Percentiles rank a stretch among this genome's conserved stretches.
phyloP scores from a whole-genome alignment of 2,888 invertebrate species.

The Phoronis australis region DNA sequence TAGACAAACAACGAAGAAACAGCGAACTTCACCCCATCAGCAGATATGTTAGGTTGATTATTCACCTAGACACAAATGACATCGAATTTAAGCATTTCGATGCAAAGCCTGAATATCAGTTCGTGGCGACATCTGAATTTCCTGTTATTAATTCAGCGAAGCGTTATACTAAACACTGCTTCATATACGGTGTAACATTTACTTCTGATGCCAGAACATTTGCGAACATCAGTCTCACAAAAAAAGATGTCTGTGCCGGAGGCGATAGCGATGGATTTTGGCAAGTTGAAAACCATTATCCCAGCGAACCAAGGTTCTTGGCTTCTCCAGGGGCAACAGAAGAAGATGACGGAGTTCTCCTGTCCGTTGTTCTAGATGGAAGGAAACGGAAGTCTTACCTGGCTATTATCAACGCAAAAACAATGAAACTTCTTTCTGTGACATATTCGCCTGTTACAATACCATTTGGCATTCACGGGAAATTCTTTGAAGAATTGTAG shows the following conservation, averaged over 20 bases:
- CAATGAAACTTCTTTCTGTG: slow-evolving; percentile 25
- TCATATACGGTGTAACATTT: slow-evolving; percentile 36
- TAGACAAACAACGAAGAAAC: too few species aligned
- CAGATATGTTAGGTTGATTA: too few species aligned
- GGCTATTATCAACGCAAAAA: slow-evolving; percentile 32
- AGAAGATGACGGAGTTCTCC: slow-evolving; percentile 42
- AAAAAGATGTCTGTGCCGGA: slow-evolving; percentile 35
- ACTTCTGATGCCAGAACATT: slow-evolving; percentile 29
- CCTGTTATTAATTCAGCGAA: slow-evolving; percentile 40
- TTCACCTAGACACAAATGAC: too few species aligned
- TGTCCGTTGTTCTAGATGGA: slow-evolving; percentile 39
- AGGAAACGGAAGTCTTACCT: slow-evolving; percentile 24
- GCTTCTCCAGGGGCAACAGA: slow-evolving; percentile 20
- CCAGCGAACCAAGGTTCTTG: slow-evolving; percentile 40
- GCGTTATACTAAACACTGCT: slow-evolving; percentile 33
- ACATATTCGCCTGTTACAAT: slow-evolving; percentile 34
- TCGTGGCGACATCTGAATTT: slow-evolving; percentile 30
- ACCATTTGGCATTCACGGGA: slow-evolving; percentile 43
- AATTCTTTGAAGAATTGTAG: slow-evolving; percentile 34
- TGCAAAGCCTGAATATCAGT: too few species aligned
- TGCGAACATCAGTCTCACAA: slow-evolving; percentile 32
- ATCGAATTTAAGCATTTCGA: too few species aligned
- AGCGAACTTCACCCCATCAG: too few species aligned
- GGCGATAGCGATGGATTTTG: slow-evolving; percentile 22
- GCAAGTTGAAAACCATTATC: slow-evolving; percentile 27